Evolutionary conservation across 2,113 vertebrate genomes (phyloP).

Genomic region (Pitta sordida): DNA sequence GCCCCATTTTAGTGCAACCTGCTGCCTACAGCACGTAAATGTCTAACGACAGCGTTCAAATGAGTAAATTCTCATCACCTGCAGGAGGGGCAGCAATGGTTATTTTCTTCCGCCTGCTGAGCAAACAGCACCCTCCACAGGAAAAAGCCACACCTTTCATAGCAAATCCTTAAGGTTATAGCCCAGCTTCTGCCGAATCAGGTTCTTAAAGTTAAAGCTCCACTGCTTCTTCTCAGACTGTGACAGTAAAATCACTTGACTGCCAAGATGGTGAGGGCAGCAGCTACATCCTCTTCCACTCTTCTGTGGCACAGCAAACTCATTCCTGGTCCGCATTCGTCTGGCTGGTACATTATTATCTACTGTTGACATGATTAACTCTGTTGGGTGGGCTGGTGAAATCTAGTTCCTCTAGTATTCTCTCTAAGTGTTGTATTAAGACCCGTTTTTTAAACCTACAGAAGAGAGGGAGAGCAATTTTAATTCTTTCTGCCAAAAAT

Average conservation of each 20-base stretch:
- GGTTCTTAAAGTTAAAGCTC: constrained; percentile 51
- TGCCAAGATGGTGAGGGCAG: constrained; percentile 56
- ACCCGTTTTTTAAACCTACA: constrained; percentile 97
- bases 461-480: constrained; percentile 11
- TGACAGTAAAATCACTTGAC: constrained; percentile 62
- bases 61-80: constrained; percentile 70
- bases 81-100: constrained; percentile 61
- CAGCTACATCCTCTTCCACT: constrained; percentile 53
- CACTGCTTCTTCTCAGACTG: constrained; percentile 66
- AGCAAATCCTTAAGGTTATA: constrained; percentile 68
- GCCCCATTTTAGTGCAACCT: constrained; percentile 50
- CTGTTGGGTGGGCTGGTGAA: constrained; percentile 70
- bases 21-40: constrained; percentile 61
- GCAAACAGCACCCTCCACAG: constrained; percentile 68
- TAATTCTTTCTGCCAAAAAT: not conserved
- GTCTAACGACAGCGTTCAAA: constrained; percentile 61
- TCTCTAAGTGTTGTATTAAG: constrained; percentile 96
- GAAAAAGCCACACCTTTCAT: constrained; percentile 68
- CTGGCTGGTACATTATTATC: constrained; percentile 70
- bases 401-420: constrained; percentile 82
- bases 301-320: constrained; percentile 67
- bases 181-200: constrained; percentile 64
- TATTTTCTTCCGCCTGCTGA: constrained; percentile 65
- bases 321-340: constrained; percentile 51
- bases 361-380: constrained; percentile 82